Evolutionary conservation across 2,888 invertebrate genomes (phyloP).

Genomic region (Cotesia congregata): DNA sequence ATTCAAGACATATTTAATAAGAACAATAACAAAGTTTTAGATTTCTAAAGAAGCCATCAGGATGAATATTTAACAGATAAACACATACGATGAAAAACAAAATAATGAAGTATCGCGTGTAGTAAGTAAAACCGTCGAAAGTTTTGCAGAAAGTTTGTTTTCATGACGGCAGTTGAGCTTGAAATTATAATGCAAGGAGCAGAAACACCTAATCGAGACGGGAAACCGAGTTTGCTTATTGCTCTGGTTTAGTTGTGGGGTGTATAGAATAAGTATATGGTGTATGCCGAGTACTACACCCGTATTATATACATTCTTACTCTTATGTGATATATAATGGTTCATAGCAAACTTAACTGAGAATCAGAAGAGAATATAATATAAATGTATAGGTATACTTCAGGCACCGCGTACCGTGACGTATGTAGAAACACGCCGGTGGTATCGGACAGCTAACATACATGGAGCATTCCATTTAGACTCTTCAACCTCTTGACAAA

Average conservation of each 20-base stretch:
- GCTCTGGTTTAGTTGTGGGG: neutral
- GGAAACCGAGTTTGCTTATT: neutral
- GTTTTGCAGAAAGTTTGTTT: neutral
- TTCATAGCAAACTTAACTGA: no score
- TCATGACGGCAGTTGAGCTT: neutral
- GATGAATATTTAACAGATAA: no score
- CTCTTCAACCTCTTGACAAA: slow-evolving; percentile 36
- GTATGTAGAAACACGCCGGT: neutral
- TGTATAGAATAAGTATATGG: neutral
- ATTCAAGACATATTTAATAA: no score
- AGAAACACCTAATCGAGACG: neutral
- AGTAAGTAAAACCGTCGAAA: neutral
- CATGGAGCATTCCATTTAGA: slow-evolving; percentile 7
- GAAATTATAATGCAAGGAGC: slow-evolving; percentile 2
- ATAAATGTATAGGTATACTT: slow-evolving; percentile 9
- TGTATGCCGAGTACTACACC: neutral
- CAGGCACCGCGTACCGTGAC: slow-evolving; percentile 3
- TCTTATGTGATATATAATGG: no score
- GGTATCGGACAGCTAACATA: slow-evolving; percentile 2
- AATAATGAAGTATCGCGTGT: neutral
- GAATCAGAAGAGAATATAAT: neutral
- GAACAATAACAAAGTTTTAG: no score
- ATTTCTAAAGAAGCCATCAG: no score
- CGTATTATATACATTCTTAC: no score
- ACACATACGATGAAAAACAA: neutral